Evolutionary conservation across 2,888 invertebrate genomes (phyloP).

Genomic region (Stictocephala bisonia): DNA sequence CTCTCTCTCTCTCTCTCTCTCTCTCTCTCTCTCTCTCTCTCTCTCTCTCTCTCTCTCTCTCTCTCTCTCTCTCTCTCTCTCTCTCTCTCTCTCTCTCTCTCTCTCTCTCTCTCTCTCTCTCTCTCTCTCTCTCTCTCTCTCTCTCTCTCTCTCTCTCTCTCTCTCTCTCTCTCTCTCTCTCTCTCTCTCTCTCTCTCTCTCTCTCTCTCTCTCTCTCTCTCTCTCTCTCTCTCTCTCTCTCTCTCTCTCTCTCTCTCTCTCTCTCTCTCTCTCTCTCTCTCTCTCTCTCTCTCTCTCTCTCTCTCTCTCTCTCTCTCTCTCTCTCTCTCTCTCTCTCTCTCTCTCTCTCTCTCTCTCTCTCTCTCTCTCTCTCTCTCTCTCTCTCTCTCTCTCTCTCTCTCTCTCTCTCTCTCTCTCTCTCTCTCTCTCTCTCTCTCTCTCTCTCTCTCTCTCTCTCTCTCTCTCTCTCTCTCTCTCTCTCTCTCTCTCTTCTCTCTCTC

Average conservation of each 20-base stretch:
- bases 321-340: conserved; percentile 24
- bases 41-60: no score
- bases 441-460: background rate
- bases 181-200: conserved; percentile 16
- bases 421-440: background rate
- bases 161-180: background rate
- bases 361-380: conserved; percentile 29
- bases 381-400: conserved; percentile 18
- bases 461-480: background rate
- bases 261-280: conserved; percentile 22
- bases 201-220: conserved; percentile 29
- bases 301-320: conserved; percentile 18
- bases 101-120: no score
- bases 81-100: no score
- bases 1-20: no score
- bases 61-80: no score
- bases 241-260: conserved; percentile 24
- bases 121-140: background rate
- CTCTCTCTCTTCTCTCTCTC: conserved; percentile 17
- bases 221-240: conserved; percentile 18
- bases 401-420: conserved; percentile 2
- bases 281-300: conserved; percentile 29
- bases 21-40: no score
- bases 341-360: conserved; percentile 22
- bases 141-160: background rate